Base-by-base conservation (phyloP, 2,113 vertebrate genomes). In the Mus pahari region DNA sequence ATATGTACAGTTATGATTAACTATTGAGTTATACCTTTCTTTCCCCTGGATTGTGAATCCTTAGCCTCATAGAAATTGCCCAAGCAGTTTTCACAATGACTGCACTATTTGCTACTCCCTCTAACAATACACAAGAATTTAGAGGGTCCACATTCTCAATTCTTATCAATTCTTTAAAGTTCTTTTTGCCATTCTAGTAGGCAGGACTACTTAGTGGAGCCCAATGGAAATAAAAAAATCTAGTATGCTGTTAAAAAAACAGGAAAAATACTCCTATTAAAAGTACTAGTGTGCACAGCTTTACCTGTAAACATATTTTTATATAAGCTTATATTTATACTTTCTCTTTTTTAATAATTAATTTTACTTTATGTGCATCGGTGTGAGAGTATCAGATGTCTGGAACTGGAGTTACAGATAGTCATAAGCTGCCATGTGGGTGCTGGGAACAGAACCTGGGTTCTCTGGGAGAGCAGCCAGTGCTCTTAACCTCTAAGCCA, bases 181-280 rank as follows among this genome's bases (percentile, higher is more conserved):
- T 84, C 62, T 82, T 92, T 95, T 92, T 96, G 86, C 28, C 45
- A 92, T 92, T 83, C 26, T 75, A 66, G 20, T 90, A 82, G 33
- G 22, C 20, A 90, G 13, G 9, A 33, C 9, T 77, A 94, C 5
- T 45, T 82, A 33, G 64, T 78, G 42, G 4, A 14, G 28, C 7
- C 66, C 64, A 87, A 13, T 74, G 36, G 81, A 91, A 87, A 90
- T 71, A 53, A 86, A 62, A 96, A 95, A 96, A 94, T 45, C 53
- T 87, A 7, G 19, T 9, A 84, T 58, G 31, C 53, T 92, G 74
- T 87, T 95, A 86, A 96, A 94, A 94, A 92, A 71, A 33, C 19
- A 48, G 22, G 24, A 70, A n/a, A 62, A 96, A 88, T 68, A 9
- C 3, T 92, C 19, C 39, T 91, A 1, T 74, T 79, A 74, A 78